Percentiles rank a stretch among this genome's conserved stretches.
phyloP scores from a whole-genome alignment of 2,797 vertebrate species.

The Eulemur rubriventer region DNA sequence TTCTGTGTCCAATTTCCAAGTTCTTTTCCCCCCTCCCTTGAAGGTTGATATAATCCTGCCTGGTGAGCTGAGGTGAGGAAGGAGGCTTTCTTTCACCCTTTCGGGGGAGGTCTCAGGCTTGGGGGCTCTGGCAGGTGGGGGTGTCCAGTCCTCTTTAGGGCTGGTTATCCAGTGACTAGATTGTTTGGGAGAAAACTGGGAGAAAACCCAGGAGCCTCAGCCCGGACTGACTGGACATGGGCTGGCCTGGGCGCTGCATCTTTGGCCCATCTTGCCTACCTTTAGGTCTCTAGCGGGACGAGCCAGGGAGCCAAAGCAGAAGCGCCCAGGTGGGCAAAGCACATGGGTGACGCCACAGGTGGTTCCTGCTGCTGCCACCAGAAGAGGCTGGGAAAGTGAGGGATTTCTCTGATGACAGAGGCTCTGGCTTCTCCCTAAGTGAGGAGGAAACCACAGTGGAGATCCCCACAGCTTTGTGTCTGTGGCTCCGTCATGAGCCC shows the following conservation, averaged over 20 bases:
- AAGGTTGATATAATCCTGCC: not conserved
- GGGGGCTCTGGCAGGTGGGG: not conserved
- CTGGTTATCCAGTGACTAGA: not conserved
- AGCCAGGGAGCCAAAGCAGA: not conserved
- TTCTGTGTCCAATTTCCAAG: not conserved
- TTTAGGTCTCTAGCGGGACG: not conserved
- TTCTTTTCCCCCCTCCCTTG: not conserved
- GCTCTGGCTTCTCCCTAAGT: not conserved
- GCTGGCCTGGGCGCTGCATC: not conserved
- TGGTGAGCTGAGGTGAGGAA: not conserved
- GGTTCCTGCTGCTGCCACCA: constrained; percentile 83
- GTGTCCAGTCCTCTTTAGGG: not conserved
- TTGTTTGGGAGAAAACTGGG: not conserved
- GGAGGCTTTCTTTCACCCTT: not conserved
- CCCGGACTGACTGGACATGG: not conserved
- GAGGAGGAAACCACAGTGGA: not conserved
- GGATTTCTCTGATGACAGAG: not conserved
- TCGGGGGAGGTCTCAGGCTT: not conserved
- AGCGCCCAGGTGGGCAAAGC: not conserved
- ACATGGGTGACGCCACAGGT: not conserved
- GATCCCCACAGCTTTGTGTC: not conserved
- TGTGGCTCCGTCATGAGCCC: not conserved
- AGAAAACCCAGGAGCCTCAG: not conserved
- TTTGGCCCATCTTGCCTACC: not conserved
- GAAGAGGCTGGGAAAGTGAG: constrained; percentile 57